Conservation (phyloP, 2,797 vertebrate genomes). For the Falco rusticolus region DNA sequence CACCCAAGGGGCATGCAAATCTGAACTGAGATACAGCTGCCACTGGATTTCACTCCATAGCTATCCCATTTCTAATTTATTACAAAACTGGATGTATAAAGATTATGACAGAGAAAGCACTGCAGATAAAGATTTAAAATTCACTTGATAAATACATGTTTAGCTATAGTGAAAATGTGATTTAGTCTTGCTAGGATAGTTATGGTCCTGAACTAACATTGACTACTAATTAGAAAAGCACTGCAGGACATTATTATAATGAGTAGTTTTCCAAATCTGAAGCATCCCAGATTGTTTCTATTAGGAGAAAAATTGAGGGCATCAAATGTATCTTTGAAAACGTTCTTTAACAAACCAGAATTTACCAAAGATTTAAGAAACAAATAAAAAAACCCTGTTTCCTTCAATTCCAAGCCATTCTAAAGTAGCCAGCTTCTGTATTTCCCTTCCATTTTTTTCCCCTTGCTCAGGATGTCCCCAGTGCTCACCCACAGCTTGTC, state of each 20-base stretch:
- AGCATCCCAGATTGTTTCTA: neutral
- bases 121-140: neutral
- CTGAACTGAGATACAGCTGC: neutral
- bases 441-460: neutral
- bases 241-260: neutral
- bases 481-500: too few species aligned
- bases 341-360: neutral
- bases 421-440: neutral
- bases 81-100: neutral
- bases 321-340: neutral
- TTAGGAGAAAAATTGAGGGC: neutral
- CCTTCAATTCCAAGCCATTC: neutral
- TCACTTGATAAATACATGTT: neutral
- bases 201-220: neutral
- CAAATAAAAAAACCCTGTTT: neutral
- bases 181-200: neutral
- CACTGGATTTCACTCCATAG: neutral
- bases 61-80: neutral
- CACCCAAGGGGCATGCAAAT: neutral
- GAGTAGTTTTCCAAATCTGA: neutral
- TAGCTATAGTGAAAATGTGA: neutral
- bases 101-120: neutral
- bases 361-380: neutral
- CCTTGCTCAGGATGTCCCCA: neutral
- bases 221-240: slow-evolving; percentile 8